Conservation (phyloP, 2,888 invertebrate genomes). For the Cryptophagus acutangulus region DNA sequence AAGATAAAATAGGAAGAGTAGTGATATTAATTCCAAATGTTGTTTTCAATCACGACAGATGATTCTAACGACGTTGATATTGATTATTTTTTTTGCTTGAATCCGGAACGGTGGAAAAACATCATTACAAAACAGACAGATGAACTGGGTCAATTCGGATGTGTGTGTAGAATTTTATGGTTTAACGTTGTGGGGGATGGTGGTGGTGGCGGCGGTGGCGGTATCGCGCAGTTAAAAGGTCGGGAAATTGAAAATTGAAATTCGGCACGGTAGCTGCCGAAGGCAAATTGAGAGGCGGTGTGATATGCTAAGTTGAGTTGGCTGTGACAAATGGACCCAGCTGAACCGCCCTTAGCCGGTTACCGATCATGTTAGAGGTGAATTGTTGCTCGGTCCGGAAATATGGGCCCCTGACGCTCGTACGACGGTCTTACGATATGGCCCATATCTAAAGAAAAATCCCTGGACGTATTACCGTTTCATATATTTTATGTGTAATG, state of each 20-base stretch:
- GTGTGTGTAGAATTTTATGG: background rate
- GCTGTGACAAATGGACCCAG: slow-evolving; percentile 34
- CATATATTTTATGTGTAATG: too few species aligned
- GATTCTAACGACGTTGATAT: slow-evolving; percentile 6
- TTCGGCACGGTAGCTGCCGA: slow-evolving; percentile 34
- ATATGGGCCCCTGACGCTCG: too few species aligned
- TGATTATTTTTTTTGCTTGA: background rate
- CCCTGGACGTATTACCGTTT: too few species aligned
- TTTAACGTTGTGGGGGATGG: slow-evolving; percentile 19
- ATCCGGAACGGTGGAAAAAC: background rate
- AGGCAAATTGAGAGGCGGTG: slow-evolving; percentile 47
- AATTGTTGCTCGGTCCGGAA: too few species aligned
- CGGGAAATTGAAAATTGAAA: slow-evolving; percentile 36
- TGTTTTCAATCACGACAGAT: slow-evolving; percentile 7
- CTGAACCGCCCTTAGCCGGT: slow-evolving; percentile 42
- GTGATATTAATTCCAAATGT: too few species aligned
- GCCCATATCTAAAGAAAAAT: too few species aligned
- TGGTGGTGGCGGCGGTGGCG: slow-evolving; percentile 17
- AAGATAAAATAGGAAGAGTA: too few species aligned
- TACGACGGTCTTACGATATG: too few species aligned
- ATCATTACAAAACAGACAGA: slow-evolving; percentile 3
- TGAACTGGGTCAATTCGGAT: background rate
- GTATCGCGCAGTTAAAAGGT: slow-evolving; percentile 28
- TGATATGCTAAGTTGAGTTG: slow-evolving; percentile 32
- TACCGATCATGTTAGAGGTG: slow-evolving; percentile 48